Evolutionary conservation across 1,140 invertebrate genomes (phyloP).

Genomic region (Yoshiicerus persimilis): DNA sequence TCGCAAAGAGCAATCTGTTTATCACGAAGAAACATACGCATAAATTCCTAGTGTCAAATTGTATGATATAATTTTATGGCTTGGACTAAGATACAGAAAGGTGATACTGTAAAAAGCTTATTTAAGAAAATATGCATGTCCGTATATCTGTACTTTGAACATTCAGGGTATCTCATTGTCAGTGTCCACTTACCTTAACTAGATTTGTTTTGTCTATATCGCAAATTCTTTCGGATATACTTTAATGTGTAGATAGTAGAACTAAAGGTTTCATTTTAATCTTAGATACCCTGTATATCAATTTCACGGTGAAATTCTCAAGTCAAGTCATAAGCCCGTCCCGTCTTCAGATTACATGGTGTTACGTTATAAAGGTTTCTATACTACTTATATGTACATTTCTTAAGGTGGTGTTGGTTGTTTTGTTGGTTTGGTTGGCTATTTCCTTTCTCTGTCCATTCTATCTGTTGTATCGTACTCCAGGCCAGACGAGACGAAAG

Average conservation of each 20-base stretch:
- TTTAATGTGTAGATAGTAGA: too few species aligned
- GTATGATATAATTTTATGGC: constrained; percentile 15
- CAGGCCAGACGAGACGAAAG: not conserved
- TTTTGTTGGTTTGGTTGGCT: not conserved
- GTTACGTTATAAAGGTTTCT: not conserved
- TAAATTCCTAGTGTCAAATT: not conserved
- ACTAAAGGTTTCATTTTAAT: not conserved
- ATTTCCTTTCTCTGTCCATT: not conserved
- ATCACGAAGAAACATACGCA: not conserved
- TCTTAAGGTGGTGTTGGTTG: not conserved
- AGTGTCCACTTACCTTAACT: not conserved
- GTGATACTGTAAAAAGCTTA: constrained; percentile 14
- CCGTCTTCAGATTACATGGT: not conserved
- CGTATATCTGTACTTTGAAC: not conserved
- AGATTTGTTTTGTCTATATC: not conserved
- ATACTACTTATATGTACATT: not conserved
- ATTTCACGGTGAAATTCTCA: not conserved
- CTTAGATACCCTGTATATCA: not conserved
- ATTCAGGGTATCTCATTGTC: not conserved
- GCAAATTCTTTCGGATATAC: not conserved
- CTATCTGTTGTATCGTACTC: not conserved
- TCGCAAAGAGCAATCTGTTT: not conserved
- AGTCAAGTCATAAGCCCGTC: not conserved
- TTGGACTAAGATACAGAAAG: not conserved
- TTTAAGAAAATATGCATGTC: constrained; percentile 20